Percentiles rank a stretch among this genome's conserved stretches.
phyloP scores from a whole-genome alignment of 1,140 invertebrate genomes.

The Pseudoatta argentina region DNA sequence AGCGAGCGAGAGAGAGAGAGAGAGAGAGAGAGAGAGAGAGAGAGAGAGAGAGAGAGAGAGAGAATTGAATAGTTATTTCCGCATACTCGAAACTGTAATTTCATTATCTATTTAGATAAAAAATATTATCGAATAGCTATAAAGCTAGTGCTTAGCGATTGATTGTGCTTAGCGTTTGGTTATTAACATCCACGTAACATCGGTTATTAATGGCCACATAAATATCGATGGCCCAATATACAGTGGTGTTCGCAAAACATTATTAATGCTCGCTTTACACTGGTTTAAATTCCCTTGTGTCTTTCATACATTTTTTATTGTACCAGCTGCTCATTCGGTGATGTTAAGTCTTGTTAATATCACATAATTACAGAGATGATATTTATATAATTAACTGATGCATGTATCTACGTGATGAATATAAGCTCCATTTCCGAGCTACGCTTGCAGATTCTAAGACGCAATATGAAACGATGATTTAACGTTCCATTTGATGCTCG shows the following conservation, averaged over 20 bases:
- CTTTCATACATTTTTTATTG: conserved; percentile 20
- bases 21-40: background rate
- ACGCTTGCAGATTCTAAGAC: background rate
- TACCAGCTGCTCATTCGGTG: background rate
- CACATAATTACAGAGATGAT: background rate
- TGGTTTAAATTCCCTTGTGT: background rate
- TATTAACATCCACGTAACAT: background rate
- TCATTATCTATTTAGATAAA: background rate
- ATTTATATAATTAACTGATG: conserved; percentile 19
- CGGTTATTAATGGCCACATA: conserved; percentile 9
- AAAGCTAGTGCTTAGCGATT: background rate
- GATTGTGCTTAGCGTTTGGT: background rate
- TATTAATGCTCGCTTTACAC: conserved; percentile 37
- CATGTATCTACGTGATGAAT: background rate
- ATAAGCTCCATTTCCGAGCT: background rate
- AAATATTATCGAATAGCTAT: background rate
- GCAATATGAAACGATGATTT: background rate
- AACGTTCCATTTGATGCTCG: too few relatives aligned
- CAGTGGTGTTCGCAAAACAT: background rate
- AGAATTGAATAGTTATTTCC: background rate
- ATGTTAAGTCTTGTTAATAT: conserved; percentile 2
- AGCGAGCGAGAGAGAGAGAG: background rate
- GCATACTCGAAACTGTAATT: conserved; percentile 15
- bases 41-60: background rate
- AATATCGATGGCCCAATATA: conserved; percentile 10